Base-by-base conservation (phyloP, 2,888 invertebrate genomes). In the Xanthia togata region DNA sequence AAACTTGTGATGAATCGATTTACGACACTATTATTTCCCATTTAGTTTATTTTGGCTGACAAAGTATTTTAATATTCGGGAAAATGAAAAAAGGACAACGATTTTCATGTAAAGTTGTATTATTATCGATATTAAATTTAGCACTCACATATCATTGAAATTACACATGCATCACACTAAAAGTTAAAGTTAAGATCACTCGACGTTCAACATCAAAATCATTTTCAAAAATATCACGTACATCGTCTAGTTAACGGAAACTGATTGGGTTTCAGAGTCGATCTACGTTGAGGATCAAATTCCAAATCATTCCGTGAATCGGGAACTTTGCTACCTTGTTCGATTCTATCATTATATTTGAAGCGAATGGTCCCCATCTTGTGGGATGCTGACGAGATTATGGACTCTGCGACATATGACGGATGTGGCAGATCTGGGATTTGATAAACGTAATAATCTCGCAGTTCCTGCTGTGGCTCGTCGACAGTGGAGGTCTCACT, bases 381-480 rank as follows among this genome's bases (percentile, higher is more conserved):
- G 60, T 84, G 83, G 6, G 93, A 92, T 8, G 92, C 90, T 26
- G 92, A 88, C 35, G 93, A 89, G 74, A 95, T 93, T 76, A 95
- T 92, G 1, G 92, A 90, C 14, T 93, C 92, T 75, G 90, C 89
- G 5, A 90, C 90, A 73, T 88, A 82, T 31, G 92, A 89, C 11
- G 94, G 93, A 83, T 93, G 93, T 4, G 93, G 93, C 35, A 94
- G 85, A 86, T 94, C 92, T 14, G 92, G 93, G 44, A 94, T 92
- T 87, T 93, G 91, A 31, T 92, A 92, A 69, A 93, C 85, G 84
- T 90, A 89, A 86, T 90, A 90, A 67, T 92, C 87, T 62, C 90
- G 87, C 5, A 89, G 85, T 74, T 90, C 91, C 73, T 89, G 85
- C 73, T 89, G 85, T 65, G 86, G 85, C 70, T 89, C 87, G n/a